These are phyloP conservation scores for Vesta saturnalis DNA, from an alignment of 2,888 invertebrate species.

Conservation along the genomic window DNA sequence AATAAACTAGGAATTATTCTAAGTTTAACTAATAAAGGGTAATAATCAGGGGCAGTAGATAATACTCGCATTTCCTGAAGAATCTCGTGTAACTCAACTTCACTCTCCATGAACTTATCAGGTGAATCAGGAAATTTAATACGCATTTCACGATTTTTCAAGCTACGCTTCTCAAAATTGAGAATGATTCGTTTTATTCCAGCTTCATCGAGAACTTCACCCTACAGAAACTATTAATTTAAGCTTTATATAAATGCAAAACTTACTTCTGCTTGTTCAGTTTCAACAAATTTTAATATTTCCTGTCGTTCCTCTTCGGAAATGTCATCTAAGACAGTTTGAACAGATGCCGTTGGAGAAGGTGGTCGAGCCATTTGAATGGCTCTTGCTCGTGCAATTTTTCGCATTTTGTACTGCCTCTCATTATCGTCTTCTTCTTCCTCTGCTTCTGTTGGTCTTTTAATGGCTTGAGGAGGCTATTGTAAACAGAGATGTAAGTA, in stretches of 20 bases:
- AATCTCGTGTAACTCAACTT: conserved; percentile 78
- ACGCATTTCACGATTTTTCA: conserved; percentile 96
- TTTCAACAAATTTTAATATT: conserved; percentile 85
- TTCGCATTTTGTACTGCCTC: conserved; percentile 71
- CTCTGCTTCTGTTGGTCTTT: conserved; percentile 71
- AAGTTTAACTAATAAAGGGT: conserved; percentile 88
- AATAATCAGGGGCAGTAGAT: conserved; percentile 95
- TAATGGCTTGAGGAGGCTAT: conserved; percentile 86
- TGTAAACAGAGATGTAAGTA: conserved; percentile 27
- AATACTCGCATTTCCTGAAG: conserved; percentile 91
- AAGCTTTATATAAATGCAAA: neutral
- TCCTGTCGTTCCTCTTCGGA: conserved; percentile 80
- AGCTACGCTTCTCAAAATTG: conserved; percentile 92
- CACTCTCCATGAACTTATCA: conserved; percentile 98
- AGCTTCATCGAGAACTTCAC: conserved; percentile 89
- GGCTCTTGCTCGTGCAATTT: conserved; percentile 66
- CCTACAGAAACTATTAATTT: conserved; percentile 62
- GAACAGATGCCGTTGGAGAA: conserved; percentile 60
- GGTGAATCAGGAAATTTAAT: conserved; percentile 98
- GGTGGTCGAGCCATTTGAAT: conserved; percentile 63
- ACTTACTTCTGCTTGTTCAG: conserved; percentile 77
- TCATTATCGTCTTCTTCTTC: conserved; percentile 73
- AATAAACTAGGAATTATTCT: conserved; percentile 91
- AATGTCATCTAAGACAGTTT: conserved; percentile 64
- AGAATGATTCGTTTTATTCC: conserved; percentile 88